Base-by-base conservation (phyloP, 2,113 vertebrate genomes). In the Isichthys henryi region DNA sequence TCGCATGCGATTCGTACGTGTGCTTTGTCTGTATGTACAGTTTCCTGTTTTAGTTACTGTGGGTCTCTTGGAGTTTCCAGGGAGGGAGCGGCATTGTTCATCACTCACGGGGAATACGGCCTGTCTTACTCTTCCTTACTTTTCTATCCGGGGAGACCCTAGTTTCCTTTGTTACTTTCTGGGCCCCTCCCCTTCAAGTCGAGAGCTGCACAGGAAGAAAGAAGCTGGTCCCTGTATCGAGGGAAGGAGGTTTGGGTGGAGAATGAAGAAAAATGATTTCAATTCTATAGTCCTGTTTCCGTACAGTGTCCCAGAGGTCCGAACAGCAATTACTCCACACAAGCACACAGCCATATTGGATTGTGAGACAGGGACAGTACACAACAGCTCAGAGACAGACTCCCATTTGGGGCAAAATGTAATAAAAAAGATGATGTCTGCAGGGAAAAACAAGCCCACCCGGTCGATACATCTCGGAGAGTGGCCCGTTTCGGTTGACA, bases 401-500 rank as follows among this genome's bases (percentile, higher is more conserved):
- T 90, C 92, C 92, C 92, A 91, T 93, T 91, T 91, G 92, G 91
- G 90, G 92, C 89, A 27, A 90, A 93, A 92, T 93, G 91, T 92
- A 93, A 93, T 93, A 93, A 92, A 92, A 93, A 92, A 92, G 92
- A 93, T 91, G 89, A 92, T 92, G 92, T 92, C 92, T 93, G 82
- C 19, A 15, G 92, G 92, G 93, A 88, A 91, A 91, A 92, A 93
- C 91, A 92, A 90, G 90, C 88, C 88, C 89, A 88, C 89, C 86
- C 80, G 93, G 91, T 93, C 93, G 92, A 93, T 93, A 92, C 88
- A 89, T 93, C 90, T 90, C 77, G 90, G 90, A 86, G 90, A 92
- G 90, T 92, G 91, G 90, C 91, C 92, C 86, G 91, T 93, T 91
- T 92, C 92, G 90, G 90, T 91, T 92, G 92, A 92, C 89, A 87